These are phyloP conservation scores for Anguilla megastoma DNA, from an alignment of 2,797 vertebrate genomes.

Conservation along the genomic window DNA sequence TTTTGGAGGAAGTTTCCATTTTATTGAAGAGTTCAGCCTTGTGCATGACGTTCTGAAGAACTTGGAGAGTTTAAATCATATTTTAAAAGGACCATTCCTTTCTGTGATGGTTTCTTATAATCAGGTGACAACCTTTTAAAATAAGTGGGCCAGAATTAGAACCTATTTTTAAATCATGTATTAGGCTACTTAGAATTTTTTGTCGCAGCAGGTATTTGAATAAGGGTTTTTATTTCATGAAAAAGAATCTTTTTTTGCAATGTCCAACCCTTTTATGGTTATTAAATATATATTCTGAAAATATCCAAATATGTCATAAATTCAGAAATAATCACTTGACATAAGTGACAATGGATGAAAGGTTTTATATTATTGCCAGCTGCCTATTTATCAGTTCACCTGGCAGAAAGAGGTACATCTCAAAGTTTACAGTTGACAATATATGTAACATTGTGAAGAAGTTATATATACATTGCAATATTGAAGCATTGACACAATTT, in stretches of 20 bases:
- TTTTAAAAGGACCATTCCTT: background rate
- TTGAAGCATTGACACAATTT: too few relatives aligned
- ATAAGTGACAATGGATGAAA: too few relatives aligned
- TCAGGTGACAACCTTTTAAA: background rate
- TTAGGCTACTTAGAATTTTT: background rate
- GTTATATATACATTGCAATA: background rate
- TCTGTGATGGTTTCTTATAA: background rate
- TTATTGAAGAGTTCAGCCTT: background rate
- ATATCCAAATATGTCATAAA: too few relatives aligned
- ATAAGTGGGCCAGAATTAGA: background rate
- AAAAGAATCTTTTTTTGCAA: background rate
- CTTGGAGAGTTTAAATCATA: background rate
- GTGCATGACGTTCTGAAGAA: constrained; percentile 11
- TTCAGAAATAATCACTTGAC: too few relatives aligned
- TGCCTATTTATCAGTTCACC: too few relatives aligned
- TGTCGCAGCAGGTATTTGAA: background rate
- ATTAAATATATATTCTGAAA: too few relatives aligned
- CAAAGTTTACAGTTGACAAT: background rate
- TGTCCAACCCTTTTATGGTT: too few relatives aligned
- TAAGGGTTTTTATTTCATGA: background rate
- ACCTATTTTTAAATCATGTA: background rate
- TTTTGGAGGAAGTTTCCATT: constrained; percentile 9
- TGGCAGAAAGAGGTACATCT: too few relatives aligned
- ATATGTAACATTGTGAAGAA: background rate
- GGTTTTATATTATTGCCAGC: too few relatives aligned